Evolutionary conservation across 53 echinoderm and acorn worm species (phyloP).

Genomic region (Holothuria leucospilota): DNA sequence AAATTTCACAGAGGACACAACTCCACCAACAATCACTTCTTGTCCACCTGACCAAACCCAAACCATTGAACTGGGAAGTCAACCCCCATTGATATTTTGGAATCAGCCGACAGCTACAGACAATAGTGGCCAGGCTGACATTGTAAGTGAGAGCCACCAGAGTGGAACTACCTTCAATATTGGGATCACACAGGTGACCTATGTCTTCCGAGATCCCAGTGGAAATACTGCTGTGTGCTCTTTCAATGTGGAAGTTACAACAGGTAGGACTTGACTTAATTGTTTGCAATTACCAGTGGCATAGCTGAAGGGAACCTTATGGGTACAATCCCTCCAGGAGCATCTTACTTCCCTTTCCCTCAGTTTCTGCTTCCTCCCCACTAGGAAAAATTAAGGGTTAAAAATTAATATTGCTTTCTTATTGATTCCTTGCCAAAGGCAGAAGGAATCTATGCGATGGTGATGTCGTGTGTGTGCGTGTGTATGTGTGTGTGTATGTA

Average conservation of each 20-base stretch:
- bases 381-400: too few species aligned
- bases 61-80: conserved; percentile 8
- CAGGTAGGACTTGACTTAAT: conserved; percentile 10
- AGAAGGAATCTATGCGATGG: too few species aligned
- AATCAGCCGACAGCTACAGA: conserved; percentile 27
- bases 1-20: conserved; percentile 15
- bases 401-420: too few species aligned
- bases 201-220: conserved; percentile 27
- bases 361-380: too few species aligned
- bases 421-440: too few species aligned
- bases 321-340: too few species aligned
- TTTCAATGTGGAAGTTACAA: conserved; percentile 44
- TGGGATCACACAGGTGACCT: conserved; percentile 42
- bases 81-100: conserved; percentile 19
- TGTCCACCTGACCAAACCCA: background rate
- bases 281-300: too few species aligned
- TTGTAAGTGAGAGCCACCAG: conserved; percentile 21
- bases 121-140: background rate
- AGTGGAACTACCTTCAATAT: conserved; percentile 56
- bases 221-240: conserved; percentile 44
- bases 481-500: too few species aligned
- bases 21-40: conserved; percentile 14
- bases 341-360: too few species aligned
- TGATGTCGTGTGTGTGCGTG: too few species aligned
- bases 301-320: too few species aligned